A percentile compares a stretch with the other conserved stretches of the same genome.
Conservation (phyloP, 2,113 vertebrate species). For the Poeciliopsis retropinna region DNA sequence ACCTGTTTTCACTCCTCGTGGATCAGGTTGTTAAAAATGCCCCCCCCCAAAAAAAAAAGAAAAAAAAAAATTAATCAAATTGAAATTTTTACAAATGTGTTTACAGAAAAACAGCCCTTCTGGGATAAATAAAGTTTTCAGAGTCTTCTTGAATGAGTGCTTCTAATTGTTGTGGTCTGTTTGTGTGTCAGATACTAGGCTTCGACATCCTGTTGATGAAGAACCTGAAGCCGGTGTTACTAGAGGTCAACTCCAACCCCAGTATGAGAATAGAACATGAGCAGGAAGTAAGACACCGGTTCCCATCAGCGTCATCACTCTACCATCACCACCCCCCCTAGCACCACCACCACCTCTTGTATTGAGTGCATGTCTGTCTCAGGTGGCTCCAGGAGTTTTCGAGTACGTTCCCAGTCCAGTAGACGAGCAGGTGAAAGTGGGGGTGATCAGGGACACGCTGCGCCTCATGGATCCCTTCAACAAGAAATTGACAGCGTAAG, state of each 20-base stretch:
- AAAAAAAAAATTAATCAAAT: no score
- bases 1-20: no score
- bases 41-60: no score
- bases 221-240: slow-evolving; percentile 92
- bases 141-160: not conserved
- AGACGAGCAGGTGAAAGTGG: slow-evolving; percentile 94
- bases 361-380: slow-evolving; percentile 28
- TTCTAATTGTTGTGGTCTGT: not conserved
- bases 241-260: slow-evolving; percentile 98
- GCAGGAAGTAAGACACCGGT: slow-evolving; percentile 84
- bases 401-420: slow-evolving; percentile 93
- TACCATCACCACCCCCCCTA: not conserved
- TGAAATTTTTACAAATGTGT: no score
- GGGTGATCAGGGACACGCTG: slow-evolving; percentile 94
- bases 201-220: slow-evolving; percentile 98
- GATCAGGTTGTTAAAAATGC: no score
- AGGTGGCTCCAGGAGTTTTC: slow-evolving; percentile 94
- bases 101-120: no score
- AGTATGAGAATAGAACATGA: slow-evolving; percentile 98
- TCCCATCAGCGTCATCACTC: no score
- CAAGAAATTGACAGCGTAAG: slow-evolving; percentile 74
- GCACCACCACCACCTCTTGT: not conserved
- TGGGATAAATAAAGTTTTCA: not conserved
- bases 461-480: slow-evolving; percentile 89
- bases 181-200: slow-evolving; percentile 91